These are phyloP conservation scores for Entomyzon cyanotis DNA, from an alignment of 2,113 vertebrate species.

Conservation along the genomic window DNA sequence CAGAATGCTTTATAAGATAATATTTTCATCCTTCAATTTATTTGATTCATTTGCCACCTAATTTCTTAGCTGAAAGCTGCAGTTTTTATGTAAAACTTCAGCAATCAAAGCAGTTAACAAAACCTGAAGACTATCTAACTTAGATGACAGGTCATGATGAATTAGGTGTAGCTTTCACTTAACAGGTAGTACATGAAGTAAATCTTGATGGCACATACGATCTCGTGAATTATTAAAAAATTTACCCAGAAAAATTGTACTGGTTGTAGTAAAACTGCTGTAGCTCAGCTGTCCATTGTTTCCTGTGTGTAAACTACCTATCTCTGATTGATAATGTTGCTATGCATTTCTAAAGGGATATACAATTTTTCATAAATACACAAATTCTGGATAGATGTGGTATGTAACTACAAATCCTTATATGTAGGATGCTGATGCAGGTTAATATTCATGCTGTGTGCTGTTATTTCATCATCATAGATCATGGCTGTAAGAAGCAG, in stretches of 20 bases:
- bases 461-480: not conserved
- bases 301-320: not conserved
- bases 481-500: not conserved
- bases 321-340: not conserved
- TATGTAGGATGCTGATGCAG: not conserved
- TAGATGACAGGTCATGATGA: not conserved
- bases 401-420: not conserved
- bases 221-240: not conserved
- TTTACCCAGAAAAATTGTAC: not conserved
- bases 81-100: not conserved
- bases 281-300: not conserved
- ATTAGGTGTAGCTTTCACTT: not conserved
- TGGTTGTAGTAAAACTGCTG: not conserved
- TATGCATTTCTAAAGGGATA: not conserved
- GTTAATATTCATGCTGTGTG: not conserved
- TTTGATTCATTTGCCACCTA: not conserved
- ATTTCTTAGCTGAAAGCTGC: not conserved
- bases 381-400: not conserved
- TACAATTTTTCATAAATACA: not conserved
- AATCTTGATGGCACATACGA: not conserved
- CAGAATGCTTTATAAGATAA: not conserved
- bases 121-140: not conserved
- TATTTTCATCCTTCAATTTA: not conserved
- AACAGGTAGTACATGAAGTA: not conserved
- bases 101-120: not conserved